Conservation (phyloP, 1,140 invertebrate genomes). For the Pseudachorutes palmiensis region DNA sequence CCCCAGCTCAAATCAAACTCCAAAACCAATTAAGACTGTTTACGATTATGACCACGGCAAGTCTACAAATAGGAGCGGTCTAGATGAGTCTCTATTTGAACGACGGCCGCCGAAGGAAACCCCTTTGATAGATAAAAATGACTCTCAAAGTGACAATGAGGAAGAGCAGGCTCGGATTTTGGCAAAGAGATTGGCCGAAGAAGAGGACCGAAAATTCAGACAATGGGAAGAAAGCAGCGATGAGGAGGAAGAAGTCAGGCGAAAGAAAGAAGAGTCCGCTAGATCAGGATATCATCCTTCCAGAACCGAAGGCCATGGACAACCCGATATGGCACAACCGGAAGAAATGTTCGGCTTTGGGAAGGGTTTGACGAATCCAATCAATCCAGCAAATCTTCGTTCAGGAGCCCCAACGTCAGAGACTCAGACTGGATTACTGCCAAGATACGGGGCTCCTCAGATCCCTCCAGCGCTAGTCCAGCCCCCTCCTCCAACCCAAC, state of each 20-base stretch:
- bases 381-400: no score
- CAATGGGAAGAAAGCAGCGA: conserved; percentile 38
- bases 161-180: neutral
- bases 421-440: neutral
- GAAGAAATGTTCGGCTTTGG: no score
- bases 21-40: neutral
- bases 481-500: neutral
- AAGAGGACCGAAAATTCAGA: neutral
- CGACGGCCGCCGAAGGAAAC: neutral
- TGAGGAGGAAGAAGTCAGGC: conserved; percentile 39
- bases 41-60: conserved; percentile 1
- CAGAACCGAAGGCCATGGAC: neutral
- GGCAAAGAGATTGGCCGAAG: neutral
- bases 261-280: conserved; percentile 26
- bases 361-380: no score
- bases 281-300: no score
- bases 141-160: neutral
- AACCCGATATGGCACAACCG: no score
- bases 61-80: neutral
- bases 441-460: neutral
- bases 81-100: neutral
- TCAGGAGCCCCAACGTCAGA: no score
- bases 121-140: neutral
- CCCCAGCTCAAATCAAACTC: no score
- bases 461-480: neutral